Conservation (phyloP, 2,797 vertebrate genomes). For the Cuniculus paca region DNA sequence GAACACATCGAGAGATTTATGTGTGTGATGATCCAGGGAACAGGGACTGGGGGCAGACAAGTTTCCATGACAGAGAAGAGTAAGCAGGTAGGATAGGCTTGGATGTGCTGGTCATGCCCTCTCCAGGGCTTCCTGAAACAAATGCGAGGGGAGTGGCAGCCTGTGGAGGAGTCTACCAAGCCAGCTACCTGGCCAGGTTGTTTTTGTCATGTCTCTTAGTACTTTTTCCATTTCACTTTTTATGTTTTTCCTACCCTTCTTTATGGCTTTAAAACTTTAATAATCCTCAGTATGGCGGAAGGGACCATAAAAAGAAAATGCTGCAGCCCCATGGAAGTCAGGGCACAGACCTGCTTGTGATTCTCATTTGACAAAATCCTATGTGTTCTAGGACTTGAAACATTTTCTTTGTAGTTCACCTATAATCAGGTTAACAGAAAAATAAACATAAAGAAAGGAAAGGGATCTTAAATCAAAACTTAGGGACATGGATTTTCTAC, state of each 20-base stretch:
- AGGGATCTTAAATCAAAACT: neutral
- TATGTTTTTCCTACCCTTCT: neutral
- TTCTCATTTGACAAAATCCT: neutral
- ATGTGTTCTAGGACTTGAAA: neutral
- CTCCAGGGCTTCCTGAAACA: neutral
- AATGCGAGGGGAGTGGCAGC: no score
- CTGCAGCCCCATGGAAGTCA: neutral
- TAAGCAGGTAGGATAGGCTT: neutral
- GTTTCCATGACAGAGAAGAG: neutral
- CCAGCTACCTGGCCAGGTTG: neutral
- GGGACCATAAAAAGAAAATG: neutral
- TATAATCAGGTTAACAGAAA: neutral
- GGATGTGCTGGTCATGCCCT: rapidly evolving
- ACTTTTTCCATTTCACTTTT: neutral
- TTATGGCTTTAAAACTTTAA: neutral
- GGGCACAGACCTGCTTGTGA: neutral
- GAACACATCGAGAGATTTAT: neutral
- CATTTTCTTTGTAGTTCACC: neutral
- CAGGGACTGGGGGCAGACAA: no score
- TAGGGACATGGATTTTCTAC: neutral
- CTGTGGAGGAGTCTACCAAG: neutral
- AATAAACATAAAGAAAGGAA: neutral
- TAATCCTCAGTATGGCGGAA: neutral
- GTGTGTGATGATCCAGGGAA: neutral
- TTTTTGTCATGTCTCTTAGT: neutral